Evolutionary conservation across 1,140 invertebrate genomes (phyloP).

Genomic region (Contarinia nasturtii): DNA sequence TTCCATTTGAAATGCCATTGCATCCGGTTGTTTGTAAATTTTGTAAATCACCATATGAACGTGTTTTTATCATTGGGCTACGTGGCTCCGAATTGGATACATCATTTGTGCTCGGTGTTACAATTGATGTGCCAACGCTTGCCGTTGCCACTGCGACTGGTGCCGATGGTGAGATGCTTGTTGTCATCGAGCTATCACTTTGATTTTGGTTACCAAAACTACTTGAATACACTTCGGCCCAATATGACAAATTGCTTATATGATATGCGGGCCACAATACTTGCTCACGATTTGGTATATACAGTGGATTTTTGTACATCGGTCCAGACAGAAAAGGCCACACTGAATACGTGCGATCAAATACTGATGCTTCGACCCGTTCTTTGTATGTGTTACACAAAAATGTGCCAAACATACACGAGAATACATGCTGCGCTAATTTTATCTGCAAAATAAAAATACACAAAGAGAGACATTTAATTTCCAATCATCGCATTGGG

Average conservation of each 20-base stretch:
- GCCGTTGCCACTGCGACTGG: no score
- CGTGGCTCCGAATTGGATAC: not conserved
- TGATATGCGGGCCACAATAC: conserved; percentile 66
- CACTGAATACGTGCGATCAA: conserved; percentile 60
- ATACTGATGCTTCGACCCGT: conserved; percentile 41
- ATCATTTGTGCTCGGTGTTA: conserved; percentile 1
- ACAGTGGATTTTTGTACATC: conserved; percentile 74
- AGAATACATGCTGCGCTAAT: conserved; percentile 85
- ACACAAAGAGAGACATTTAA: conserved; percentile 8
- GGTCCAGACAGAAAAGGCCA: conserved; percentile 67
- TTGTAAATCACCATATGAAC: conserved; percentile 53
- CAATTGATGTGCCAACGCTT: not conserved
- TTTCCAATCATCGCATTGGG: not conserved
- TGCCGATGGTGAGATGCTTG: no score
- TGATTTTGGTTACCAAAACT: conserved; percentile 23
- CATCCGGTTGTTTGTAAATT: conserved; percentile 40
- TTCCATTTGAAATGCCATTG: conserved; percentile 28
- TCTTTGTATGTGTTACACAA: conserved; percentile 77
- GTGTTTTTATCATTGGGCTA: conserved; percentile 51
- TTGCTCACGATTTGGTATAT: conserved; percentile 34
- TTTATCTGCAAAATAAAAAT: conserved; percentile 53
- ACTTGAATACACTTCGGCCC: conserved; percentile 69
- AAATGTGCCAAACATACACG: conserved; percentile 93
- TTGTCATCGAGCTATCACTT: conserved; percentile 11
- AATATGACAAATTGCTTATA: conserved; percentile 61